These are phyloP conservation scores for Drosophila bifasciata DNA, from an alignment of 1,140 invertebrate genomes.

Conservation along the genomic window DNA sequence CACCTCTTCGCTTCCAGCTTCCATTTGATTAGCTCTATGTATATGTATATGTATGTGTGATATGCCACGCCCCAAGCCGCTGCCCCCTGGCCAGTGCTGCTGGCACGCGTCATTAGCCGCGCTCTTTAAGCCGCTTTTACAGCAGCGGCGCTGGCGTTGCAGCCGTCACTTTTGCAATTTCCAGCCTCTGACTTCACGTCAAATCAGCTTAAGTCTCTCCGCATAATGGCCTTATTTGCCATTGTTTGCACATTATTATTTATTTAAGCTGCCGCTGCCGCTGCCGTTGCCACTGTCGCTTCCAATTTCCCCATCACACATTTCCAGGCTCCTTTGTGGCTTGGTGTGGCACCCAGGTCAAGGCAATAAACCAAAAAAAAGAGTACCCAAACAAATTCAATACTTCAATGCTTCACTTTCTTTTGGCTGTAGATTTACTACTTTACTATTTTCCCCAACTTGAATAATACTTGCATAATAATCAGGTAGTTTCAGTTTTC, in stretches of 20 bases:
- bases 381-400: slow-evolving; percentile 5
- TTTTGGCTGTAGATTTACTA: slow-evolving; percentile 5
- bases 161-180: no score
- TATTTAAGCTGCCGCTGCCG: slow-evolving; percentile 62
- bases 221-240: slow-evolving; percentile 80
- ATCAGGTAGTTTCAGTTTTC: slow-evolving; percentile 4
- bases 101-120: slow-evolving; percentile 79
- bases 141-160: slow-evolving; percentile 38
- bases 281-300: no score
- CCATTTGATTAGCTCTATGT: slow-evolving; percentile 66
- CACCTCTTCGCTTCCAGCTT: slow-evolving; percentile 42
- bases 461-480: slow-evolving; percentile 42
- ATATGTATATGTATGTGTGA: slow-evolving; percentile 39
- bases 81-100: slow-evolving; percentile 43
- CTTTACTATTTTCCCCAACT: slow-evolving; percentile 25
- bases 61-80: slow-evolving; percentile 51
- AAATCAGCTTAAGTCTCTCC: slow-evolving; percentile 75
- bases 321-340: slow-evolving; percentile 41
- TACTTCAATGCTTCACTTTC: slow-evolving; percentile 2
- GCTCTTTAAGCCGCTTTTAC: slow-evolving; percentile 71
- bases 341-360: slow-evolving; percentile 43
- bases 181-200: slow-evolving; percentile 33
- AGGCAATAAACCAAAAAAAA: slow-evolving; percentile 57
- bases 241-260: slow-evolving; percentile 80
- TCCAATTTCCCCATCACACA: slow-evolving; percentile 62